These are phyloP conservation scores for Penaeus japonicus DNA, from an alignment of 1,140 invertebrate species.

Conservation along the genomic window DNA sequence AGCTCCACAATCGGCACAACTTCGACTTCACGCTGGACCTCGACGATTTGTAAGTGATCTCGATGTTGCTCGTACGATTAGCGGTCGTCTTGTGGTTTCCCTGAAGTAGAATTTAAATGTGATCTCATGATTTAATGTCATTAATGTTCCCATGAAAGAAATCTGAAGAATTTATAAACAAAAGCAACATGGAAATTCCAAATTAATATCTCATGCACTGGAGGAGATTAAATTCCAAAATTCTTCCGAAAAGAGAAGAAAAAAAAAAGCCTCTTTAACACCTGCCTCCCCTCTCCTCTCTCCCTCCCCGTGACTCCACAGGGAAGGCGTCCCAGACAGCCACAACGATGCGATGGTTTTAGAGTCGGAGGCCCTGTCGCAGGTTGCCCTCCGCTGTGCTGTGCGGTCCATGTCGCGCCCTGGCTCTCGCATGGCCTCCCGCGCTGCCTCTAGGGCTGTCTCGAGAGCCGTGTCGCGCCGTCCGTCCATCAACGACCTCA, in stretches of 20 bases:
- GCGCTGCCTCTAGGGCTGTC: slow-evolving; percentile 26
- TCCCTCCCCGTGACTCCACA: not conserved
- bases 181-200: too few relatives aligned
- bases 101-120: too few relatives aligned
- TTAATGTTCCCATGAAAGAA: too few relatives aligned
- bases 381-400: slow-evolving; percentile 42
- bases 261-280: not conserved
- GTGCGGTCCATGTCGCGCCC: slow-evolving; percentile 20
- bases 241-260: too few relatives aligned
- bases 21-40: slow-evolving; percentile 75
- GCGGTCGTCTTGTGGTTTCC: not conserved
- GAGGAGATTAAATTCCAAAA: too few relatives aligned
- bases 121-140: too few relatives aligned
- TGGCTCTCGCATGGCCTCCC: slow-evolving; percentile 29
- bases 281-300: not conserved
- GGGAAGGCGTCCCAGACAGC: slow-evolving; percentile 31
- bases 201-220: too few relatives aligned
- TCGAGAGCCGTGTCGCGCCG: slow-evolving; percentile 28
- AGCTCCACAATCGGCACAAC: slow-evolving; percentile 63
- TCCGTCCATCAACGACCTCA: slow-evolving; percentile 3
- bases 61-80: not conserved
- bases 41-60: slow-evolving; percentile 62
- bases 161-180: too few relatives aligned
- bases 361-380: slow-evolving; percentile 33
- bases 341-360: slow-evolving; percentile 36